phyloP scores from a whole-genome alignment of 2,113 vertebrate genomes.

The Maccullochella peelii region DNA sequence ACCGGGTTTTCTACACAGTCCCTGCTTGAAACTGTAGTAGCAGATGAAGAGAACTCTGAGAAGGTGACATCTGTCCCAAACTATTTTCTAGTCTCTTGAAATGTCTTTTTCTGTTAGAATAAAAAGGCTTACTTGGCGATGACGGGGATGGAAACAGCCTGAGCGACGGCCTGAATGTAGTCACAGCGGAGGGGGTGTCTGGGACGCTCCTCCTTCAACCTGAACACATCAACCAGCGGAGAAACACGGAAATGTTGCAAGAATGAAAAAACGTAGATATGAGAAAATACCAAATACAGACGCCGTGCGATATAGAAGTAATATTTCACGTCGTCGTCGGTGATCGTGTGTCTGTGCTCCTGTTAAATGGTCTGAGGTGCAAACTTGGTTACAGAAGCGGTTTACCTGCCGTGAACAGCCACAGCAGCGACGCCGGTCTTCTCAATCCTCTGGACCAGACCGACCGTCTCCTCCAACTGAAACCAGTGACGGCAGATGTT shows the following conservation, averaged over 20 bases:
- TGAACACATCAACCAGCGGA: slow-evolving; percentile 66
- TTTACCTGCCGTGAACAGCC: slow-evolving; percentile 95
- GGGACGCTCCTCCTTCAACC: slow-evolving; percentile 94
- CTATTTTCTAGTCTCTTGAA: background rate
- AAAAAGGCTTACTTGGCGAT: slow-evolving; percentile 92
- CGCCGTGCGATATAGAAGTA: too few relatives aligned
- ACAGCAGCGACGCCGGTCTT: slow-evolving; percentile 93
- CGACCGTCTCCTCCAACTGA: slow-evolving; percentile 92
- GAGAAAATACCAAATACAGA: background rate
- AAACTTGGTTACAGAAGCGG: background rate
- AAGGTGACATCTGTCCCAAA: background rate
- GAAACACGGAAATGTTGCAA: background rate
- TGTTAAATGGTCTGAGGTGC: too few relatives aligned
- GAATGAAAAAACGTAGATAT: background rate
- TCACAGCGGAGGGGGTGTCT: slow-evolving; percentile 94
- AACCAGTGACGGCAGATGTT: slow-evolving; percentile 2
- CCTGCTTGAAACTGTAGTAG: too few relatives aligned
- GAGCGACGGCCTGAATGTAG: slow-evolving; percentile 90
- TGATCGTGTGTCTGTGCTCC: too few relatives aligned
- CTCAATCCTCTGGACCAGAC: slow-evolving; percentile 92
- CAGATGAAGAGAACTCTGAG: too few relatives aligned
- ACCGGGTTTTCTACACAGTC: too few relatives aligned
- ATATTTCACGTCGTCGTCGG: background rate
- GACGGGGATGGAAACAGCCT: slow-evolving; percentile 91
- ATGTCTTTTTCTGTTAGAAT: background rate